Base-by-base conservation (phyloP, 1,140 invertebrate genomes). In the Whitmania pigra region DNA sequence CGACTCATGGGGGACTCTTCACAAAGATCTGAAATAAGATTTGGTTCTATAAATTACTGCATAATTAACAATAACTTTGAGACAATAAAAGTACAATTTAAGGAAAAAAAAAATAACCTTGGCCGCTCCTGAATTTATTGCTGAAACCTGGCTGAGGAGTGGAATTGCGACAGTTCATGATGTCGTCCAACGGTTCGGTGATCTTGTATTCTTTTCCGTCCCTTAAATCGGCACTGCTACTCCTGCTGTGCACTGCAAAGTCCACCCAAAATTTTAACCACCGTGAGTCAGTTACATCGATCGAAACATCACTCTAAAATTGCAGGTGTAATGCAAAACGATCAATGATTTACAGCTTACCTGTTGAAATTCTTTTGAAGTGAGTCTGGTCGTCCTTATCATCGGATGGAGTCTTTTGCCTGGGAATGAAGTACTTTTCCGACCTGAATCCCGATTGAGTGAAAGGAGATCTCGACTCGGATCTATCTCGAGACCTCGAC, bases 381-480 rank as follows among this genome's bases (percentile, higher is more conserved):
- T 31, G 11, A 6, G 9, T 63, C 29, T 22, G 57, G 22, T 63
- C 57, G 1, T 63, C 29, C 57, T 63, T 22, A 20, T 25, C 22
- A 7, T 63, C 29, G 15, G 29, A 63, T n/a, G 57, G 29, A 31
- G 29, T 63, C 20, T 63, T 63, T 13, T 25, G 22, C 57, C 11
- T 25, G 20, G 57, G 18, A 63, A 31, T 11, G 57, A 63, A 63
- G 57, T 63, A 63, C 57, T 63, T 63, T 63, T 22, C 57, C 22
- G 57, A 63, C 57, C 57, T 63, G 57, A 63, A 63, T 63, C 57
- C 57, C 6, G 57, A 63, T 20, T 63, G 22, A 7, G 22, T 31
- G 22, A 63, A 63, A 25, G 57, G 57, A 22, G 57, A 63, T 25
- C 57, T 22, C 11, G 22, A 25, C 18, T 63, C 29, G 3, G 22